Evolutionary conservation across 2,113 vertebrate genomes (phyloP).

Genomic region (Nestor notabilis): DNA sequence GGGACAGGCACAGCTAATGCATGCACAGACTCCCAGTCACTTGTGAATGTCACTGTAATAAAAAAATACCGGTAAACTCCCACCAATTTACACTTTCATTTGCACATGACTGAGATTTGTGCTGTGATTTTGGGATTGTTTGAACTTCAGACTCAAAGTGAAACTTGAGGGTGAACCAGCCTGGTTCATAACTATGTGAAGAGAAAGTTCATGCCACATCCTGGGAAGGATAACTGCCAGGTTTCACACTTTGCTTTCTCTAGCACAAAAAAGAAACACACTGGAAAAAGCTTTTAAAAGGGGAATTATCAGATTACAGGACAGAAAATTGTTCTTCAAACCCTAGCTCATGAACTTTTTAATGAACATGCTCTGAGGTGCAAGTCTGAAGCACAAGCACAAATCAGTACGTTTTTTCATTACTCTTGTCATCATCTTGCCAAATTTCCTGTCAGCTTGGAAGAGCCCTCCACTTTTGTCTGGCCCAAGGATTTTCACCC

Average conservation of each 20-base stretch:
- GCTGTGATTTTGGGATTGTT: not conserved
- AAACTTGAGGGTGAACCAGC: not conserved
- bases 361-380: not conserved
- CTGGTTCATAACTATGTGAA: not conserved
- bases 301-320: not conserved
- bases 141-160: not conserved
- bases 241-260: not conserved
- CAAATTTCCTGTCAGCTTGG: conserved; percentile 19
- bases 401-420: not conserved
- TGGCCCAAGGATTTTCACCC: conserved; percentile 9
- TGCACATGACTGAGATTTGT: not conserved
- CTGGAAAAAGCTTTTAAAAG: not conserved
- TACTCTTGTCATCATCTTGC: not conserved
- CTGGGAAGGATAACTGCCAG: not conserved
- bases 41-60: not conserved
- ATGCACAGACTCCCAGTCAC: not conserved
- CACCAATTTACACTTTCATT: not conserved
- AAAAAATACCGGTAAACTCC: not conserved
- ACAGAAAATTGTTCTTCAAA: not conserved
- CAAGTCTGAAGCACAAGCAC: not conserved
- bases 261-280: not conserved
- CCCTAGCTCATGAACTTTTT: not conserved
- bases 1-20: not conserved
- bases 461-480: not conserved
- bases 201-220: not conserved